Percentiles rank a stretch among this genome's conserved stretches.
These are phyloP conservation scores for Drosophila melanica DNA, from an alignment of 1,140 invertebrate species.

Conservation along the genomic window DNA sequence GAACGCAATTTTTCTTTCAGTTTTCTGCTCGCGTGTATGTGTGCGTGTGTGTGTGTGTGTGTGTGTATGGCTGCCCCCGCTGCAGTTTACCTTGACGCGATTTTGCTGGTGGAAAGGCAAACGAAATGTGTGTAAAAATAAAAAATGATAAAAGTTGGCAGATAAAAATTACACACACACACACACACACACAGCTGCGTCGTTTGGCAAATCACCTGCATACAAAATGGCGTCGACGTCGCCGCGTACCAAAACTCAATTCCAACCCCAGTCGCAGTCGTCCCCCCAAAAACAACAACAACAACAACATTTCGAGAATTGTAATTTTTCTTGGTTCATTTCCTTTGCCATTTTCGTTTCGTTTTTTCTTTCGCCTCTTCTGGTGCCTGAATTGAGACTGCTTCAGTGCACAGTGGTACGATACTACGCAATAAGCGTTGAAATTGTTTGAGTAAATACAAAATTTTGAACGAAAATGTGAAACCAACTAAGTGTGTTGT, in stretches of 20 bases:
- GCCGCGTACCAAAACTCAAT: conserved; percentile 36
- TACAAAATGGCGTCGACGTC: conserved; percentile 69
- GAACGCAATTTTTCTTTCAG: conserved; percentile 74
- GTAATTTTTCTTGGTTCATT: conserved; percentile 83
- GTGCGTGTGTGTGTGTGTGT: conserved; percentile 13
- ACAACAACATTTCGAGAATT: conserved; percentile 62
- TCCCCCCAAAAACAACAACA: conserved; percentile 35
- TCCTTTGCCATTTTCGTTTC: conserved; percentile 74
- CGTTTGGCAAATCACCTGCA: conserved; percentile 69
- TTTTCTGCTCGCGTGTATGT: conserved; percentile 8
- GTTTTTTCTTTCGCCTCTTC: conserved; percentile 44
- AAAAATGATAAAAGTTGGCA: conserved; percentile 82
- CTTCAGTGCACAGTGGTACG: conserved; percentile 46
- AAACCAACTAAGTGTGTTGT: too few relatives aligned
- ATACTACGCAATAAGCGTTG: background rate
- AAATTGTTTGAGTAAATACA: too few relatives aligned
- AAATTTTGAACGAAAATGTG: too few relatives aligned
- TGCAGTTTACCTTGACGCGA: conserved; percentile 66
- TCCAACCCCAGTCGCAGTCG: conserved; percentile 40
- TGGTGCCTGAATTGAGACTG: conserved; percentile 59
- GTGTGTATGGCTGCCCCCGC: background rate
- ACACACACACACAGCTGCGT: conserved; percentile 36
- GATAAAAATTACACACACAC: conserved; percentile 78
- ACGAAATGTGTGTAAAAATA: conserved; percentile 77
- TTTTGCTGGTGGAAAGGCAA: conserved; percentile 44